phyloP scores from a whole-genome alignment of 2,888 invertebrate genomes.

The Tridacna crocea region DNA sequence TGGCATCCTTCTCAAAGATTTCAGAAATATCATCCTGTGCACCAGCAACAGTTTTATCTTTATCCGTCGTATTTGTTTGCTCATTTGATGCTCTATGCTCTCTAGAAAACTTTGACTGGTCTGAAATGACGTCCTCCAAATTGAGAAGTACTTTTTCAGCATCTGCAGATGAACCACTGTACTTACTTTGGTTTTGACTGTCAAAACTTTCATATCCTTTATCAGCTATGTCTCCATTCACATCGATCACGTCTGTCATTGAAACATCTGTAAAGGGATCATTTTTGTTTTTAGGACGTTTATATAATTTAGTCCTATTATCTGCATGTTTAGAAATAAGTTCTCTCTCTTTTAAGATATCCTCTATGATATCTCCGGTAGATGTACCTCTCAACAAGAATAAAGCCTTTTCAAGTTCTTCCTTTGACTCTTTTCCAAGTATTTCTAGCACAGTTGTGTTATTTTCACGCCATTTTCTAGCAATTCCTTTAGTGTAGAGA shows the following conservation, averaged over 20 bases:
- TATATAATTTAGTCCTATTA: not conserved
- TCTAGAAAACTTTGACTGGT: not conserved
- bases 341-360: constrained; percentile 43
- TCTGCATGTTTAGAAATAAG: constrained; percentile 32
- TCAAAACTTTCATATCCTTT: constrained; percentile 10
- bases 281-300: not conserved
- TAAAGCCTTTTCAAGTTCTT: constrained; percentile 63
- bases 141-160: constrained; percentile 13
- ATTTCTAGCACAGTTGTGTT: constrained; percentile 56
- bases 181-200: not conserved
- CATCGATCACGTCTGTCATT: not conserved
- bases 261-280: not conserved
- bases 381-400: constrained; percentile 61
- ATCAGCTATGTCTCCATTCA: not conserved
- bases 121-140: not conserved
- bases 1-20: constrained; percentile 39
- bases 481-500: constrained; percentile 56
- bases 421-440: constrained; percentile 56
- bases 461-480: constrained; percentile 49
- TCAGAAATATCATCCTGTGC: constrained; percentile 1
- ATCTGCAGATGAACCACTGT: not conserved
- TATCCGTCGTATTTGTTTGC: not conserved
- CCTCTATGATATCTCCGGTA: constrained; percentile 56
- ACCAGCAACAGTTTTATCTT: not conserved
- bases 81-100: not conserved